phyloP scores from a whole-genome alignment of 2,797 vertebrate species.

The Protonibea diacanthus region DNA sequence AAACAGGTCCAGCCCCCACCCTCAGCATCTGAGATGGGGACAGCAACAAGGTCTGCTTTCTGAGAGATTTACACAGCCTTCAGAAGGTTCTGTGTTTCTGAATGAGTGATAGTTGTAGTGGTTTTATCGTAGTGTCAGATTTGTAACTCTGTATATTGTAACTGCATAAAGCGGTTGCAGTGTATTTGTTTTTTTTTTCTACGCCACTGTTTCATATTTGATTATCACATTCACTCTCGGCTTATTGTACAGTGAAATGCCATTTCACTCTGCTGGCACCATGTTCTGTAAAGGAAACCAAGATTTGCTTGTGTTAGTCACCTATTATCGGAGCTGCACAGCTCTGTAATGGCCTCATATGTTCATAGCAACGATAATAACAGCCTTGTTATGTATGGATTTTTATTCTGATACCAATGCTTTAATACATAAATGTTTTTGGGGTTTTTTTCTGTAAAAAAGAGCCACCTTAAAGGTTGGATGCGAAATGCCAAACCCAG shows the following conservation, averaged over 20 bases:
- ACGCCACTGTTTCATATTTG: constrained; percentile 6
- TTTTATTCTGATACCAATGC: constrained; percentile 5
- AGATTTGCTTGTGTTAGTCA: constrained; percentile 12
- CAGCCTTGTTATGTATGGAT: background rate
- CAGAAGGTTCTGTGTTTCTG: constrained; percentile 48
- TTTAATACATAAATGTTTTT: background rate
- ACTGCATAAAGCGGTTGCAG: background rate
- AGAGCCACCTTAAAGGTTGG: background rate
- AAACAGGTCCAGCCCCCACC: constrained; percentile 27
- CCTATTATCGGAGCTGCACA: constrained; percentile 22
- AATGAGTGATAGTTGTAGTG: constrained; percentile 41
- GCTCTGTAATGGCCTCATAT: background rate
- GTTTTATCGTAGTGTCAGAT: too few relatives aligned
- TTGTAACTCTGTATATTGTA: background rate
- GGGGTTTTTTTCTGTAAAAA: background rate
- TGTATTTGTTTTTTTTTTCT: background rate
- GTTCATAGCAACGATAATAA: constrained; percentile 14
- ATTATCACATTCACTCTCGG: background rate
- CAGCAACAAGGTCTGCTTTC: constrained; percentile 52
- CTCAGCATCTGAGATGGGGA: constrained; percentile 40
- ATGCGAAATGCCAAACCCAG: background rate
- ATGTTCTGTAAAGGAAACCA: constrained; percentile 25
- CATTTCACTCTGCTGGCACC: background rate
- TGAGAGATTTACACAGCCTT: constrained; percentile 34
- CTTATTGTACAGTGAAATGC: constrained; percentile 23